Base-by-base conservation (phyloP, 2,888 invertebrate species). In the Drosophila trichaetosa region DNA sequence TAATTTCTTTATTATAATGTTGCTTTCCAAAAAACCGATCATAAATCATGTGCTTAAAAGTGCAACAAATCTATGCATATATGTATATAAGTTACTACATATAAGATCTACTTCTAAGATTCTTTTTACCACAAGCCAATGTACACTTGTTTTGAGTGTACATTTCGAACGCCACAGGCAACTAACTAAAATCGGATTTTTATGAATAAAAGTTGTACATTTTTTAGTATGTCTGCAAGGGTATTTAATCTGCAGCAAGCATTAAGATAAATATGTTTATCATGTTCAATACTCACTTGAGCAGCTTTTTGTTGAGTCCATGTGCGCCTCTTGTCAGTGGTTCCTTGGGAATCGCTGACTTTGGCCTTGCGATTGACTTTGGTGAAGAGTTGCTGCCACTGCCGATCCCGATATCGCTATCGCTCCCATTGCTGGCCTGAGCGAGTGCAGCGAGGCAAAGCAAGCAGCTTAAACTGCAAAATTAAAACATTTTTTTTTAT, bases 291-390 rank as follows among this genome's bases (percentile, higher is more conserved):
- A 91, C 92, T 91, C 79, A 92, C 92, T 84, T 92, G 64, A 92
- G 87, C 73, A 92, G 71, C 80, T 92, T 92, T 81, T 91, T 92
- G 85, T 92, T 92, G 71, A 91, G 88, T 34, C 89, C 87, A 65
- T 92, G 92, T 33, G 91, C 80, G 67, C 88, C 87, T 83, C 91
- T 88, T 65, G 84, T 68, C 66, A 79, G 69, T 65, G 69, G 79
- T 60, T 87, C 83, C 88, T 87, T 80, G 69, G 76, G 40, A 61
- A 36, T 56, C 40, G 66, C 60, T 40, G 76, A 31, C 48, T 53
- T 53, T 53, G 53, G 68, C 76, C 67, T 76, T 74, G 59, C 69
- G 68, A 61, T 51, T 60, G 72, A 40, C 67, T 72, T 72, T 18
- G 60, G 34, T 52, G 60, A 61, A 56, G 63, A 33, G 60, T 51